phyloP scores from a whole-genome alignment of 1,140 invertebrate species.

The Trachymyrmex septentrionalis region DNA sequence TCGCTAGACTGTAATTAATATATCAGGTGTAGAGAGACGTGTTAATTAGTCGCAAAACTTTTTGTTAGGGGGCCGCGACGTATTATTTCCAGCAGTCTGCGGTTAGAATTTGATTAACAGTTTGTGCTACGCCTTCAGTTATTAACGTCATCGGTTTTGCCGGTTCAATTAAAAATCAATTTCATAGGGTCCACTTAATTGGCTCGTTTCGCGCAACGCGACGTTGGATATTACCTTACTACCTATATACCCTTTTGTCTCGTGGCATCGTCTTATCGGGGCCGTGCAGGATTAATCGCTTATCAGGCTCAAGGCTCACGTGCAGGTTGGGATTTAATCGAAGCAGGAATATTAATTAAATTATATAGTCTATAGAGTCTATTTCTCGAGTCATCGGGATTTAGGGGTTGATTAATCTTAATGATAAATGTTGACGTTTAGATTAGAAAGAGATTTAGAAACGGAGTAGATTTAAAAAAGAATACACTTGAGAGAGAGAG shows the following conservation, averaged over 20 bases:
- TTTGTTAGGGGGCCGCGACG: background rate
- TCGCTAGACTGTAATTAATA: constrained; percentile 48
- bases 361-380: constrained; percentile 62
- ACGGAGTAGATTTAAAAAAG: background rate
- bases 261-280: constrained; percentile 75
- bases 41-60: constrained; percentile 49
- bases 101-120: constrained; percentile 67
- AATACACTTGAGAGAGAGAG: background rate
- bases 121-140: constrained; percentile 30
- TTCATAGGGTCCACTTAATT: constrained; percentile 76
- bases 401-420: constrained; percentile 41
- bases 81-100: constrained; percentile 44
- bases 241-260: constrained; percentile 73
- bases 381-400: constrained; percentile 33
- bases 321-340: constrained; percentile 70
- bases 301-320: constrained; percentile 74
- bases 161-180: constrained; percentile 80
- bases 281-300: constrained; percentile 76
- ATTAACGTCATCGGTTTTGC: constrained; percentile 75
- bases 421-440: background rate
- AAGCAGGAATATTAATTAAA: constrained; percentile 76
- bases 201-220: constrained; percentile 68
- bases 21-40: constrained; percentile 16
- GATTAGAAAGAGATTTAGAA: background rate
- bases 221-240: constrained; percentile 69